Conservation (phyloP, 2,888 invertebrate species). For the Chaitophorus viminalis region DNA sequence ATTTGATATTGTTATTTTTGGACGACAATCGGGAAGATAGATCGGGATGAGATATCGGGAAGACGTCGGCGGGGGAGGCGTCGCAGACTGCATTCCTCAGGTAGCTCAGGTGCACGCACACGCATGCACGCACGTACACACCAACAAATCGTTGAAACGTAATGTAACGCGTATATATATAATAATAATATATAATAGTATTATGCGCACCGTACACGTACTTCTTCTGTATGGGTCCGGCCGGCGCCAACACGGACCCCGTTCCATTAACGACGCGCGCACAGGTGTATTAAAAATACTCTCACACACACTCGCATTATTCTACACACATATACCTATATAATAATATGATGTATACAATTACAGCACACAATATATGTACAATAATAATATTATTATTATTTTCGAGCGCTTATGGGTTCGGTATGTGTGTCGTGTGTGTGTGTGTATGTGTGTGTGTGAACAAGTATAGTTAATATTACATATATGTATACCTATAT, state of each 20-base stretch:
- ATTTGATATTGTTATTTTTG: too few relatives aligned
- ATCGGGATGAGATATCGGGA: not conserved
- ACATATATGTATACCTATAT: not conserved
- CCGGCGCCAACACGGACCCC: constrained; percentile 54
- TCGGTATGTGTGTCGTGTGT: not conserved
- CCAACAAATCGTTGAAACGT: not conserved
- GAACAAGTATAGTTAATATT: constrained; percentile 16
- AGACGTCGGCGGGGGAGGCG: constrained; percentile 10
- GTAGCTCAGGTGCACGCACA: constrained; percentile 35
- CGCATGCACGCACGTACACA: not conserved
- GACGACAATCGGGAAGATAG: too few relatives aligned
- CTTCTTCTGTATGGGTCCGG: constrained; percentile 24
- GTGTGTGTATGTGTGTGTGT: not conserved
- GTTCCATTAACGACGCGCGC: constrained; percentile 57
- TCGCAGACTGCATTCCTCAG: constrained; percentile 57
- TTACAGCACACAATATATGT: not conserved
- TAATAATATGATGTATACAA: not conserved
- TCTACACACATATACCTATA: too few relatives aligned
- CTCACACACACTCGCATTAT: not conserved
- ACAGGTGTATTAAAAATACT: constrained; percentile 54
- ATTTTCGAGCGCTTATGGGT: constrained; percentile 47
- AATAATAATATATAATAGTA: constrained; percentile 25
- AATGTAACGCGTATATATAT: constrained; percentile 39
- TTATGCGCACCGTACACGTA: constrained; percentile 40
- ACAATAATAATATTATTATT: constrained; percentile 1